Evolutionary conservation across 1,140 invertebrate species (phyloP), one percentile per base, ranked within the genome.

Genomic region (Leptinotarsa texana): DNA sequence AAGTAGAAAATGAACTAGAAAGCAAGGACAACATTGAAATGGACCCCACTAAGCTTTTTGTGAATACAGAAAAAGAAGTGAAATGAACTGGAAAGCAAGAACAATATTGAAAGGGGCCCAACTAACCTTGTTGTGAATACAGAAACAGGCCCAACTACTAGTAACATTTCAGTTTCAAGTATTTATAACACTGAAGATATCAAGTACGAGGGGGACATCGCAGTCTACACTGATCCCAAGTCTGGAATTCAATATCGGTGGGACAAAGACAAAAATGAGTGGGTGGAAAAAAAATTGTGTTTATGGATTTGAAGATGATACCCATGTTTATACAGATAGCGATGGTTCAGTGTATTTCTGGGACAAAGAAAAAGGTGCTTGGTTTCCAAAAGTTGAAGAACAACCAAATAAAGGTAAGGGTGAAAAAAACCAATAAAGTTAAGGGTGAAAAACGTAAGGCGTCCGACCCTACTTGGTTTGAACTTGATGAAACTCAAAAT

Each of bases 281-380:
- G 91, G 91, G 78, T 84, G 49, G 80, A 84, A 2, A 78, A n/a
- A 82, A 13, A 82, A 83, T 72, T 86, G 87, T 75, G 82, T 85
- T 62, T 93, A 93, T 84, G 91, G 91, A 67, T 93, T 91, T 86
- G 92, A 94, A 85, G 89, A 93, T 83, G 91, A 93, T 79, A 91
- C 91, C 49, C 92, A 93, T 78, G 92, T 91, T 5, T 96, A 95
- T 78, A 94, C 91, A 17, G 96, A 98, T 86, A 87, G 92, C 74
- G 96, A 98, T 90, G 96, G 96, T 4, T 93, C 92, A 11, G 91
- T 93, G 72, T 98, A 93, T 85, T 93, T 98, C 83, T 99, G 95
- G 96, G 96, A 99, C 87, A 87, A 87, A 68, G 89, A 91, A 49
- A 98, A 95, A 85, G 93, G 91, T 80, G 96, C 96, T 6, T 99